A percentile compares a stretch with the other conserved stretches of the same genome.
Conservation (phyloP, 2,797 vertebrate genomes). For the Otolemur crassicaudatus region DNA sequence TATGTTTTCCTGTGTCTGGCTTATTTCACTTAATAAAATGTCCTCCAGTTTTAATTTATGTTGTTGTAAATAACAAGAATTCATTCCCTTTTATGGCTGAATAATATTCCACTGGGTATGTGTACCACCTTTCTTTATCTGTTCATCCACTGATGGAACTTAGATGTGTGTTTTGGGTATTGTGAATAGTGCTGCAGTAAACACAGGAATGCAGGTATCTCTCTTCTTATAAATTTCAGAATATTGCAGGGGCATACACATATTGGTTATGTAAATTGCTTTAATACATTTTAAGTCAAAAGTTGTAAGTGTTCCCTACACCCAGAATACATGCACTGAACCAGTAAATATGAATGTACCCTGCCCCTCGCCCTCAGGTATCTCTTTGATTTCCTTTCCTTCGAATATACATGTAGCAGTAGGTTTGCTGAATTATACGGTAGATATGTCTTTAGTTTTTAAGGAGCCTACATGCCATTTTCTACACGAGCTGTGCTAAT, state of each 20-base stretch:
- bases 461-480: neutral
- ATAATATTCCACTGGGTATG: neutral
- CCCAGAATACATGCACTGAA: too few relatives aligned
- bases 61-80: neutral
- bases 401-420: too few relatives aligned
- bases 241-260: too few relatives aligned
- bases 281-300: too few relatives aligned
- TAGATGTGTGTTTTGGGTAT: neutral
- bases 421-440: neutral
- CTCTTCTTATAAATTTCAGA: neutral
- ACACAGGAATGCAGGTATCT: neutral
- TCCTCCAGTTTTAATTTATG: neutral
- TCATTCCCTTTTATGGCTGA: neutral
- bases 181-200: neutral
- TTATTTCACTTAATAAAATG: neutral
- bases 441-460: neutral
- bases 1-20: neutral
- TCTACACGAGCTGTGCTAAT: neutral
- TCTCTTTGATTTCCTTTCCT: neutral
- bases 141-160: neutral
- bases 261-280: too few relatives aligned
- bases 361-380: neutral
- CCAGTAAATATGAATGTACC: too few relatives aligned
- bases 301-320: too few relatives aligned
- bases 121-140: neutral